These are phyloP conservation scores for Acrocephalus scirpaceus DNA, from an alignment of 2,797 vertebrate genomes.

Conservation along the genomic window DNA sequence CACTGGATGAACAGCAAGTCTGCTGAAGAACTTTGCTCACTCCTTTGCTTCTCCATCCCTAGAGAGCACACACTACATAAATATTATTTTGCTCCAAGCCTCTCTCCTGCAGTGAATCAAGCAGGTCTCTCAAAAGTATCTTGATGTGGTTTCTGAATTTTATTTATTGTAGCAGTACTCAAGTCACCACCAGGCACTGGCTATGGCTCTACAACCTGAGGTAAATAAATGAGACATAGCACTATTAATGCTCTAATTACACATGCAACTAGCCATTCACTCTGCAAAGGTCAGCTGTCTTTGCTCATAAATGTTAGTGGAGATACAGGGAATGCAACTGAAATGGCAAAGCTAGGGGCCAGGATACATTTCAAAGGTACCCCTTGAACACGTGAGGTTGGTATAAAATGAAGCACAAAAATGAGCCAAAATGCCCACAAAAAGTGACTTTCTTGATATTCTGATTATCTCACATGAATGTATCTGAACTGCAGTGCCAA, in stretches of 20 bases:
- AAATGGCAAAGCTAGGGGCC: neutral
- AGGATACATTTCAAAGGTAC: neutral
- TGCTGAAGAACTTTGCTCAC: neutral
- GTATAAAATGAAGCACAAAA: neutral
- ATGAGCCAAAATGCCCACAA: neutral
- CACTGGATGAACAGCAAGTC: neutral
- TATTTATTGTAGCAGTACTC: neutral
- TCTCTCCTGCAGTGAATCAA: neutral
- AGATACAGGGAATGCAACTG: neutral
- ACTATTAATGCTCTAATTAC: constrained; percentile 50
- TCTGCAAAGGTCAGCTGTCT: constrained; percentile 57
- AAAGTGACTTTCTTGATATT: neutral
- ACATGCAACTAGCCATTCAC: constrained; percentile 22
- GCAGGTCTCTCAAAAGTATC: neutral
- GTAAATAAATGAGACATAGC: constrained; percentile 26
- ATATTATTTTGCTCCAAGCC: neutral
- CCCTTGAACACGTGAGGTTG: neutral
- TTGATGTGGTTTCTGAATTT: neutral
- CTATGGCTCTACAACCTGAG: neutral
- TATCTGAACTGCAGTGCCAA: neutral
- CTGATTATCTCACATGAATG: neutral
- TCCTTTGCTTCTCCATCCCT: neutral
- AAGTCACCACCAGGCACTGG: neutral
- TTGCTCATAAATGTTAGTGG: constrained; percentile 19
- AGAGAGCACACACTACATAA: neutral